Evolutionary conservation across 2,113 vertebrate species (phyloP).

Genomic region (Oplegnathus fasciatus): DNA sequence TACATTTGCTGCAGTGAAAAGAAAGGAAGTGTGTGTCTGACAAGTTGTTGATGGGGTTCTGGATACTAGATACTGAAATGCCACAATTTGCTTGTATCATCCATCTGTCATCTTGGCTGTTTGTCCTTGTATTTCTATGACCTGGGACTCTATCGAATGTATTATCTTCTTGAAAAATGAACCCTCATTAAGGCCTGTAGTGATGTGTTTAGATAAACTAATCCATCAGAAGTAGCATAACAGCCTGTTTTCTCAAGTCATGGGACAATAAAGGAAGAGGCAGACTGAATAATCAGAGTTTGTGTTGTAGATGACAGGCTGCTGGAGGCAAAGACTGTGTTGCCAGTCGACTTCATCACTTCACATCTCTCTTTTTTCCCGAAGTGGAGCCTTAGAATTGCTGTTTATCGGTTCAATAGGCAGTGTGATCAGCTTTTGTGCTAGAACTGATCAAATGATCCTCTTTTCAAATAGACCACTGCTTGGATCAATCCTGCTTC

Average conservation of each 20-base stretch:
- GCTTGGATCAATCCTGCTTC: conserved; percentile 46
- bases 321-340: conserved; percentile 34
- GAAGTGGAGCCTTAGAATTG: neutral
- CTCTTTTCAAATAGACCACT: neutral
- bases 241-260: conserved; percentile 27
- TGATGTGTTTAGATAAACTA: conserved; percentile 10
- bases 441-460: conserved; percentile 36
- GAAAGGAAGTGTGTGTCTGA: conserved; percentile 4
- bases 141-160: neutral
- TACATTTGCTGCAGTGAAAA: conserved; percentile 33
- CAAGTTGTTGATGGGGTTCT: conserved; percentile 21
- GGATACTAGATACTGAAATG: neutral
- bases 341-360: conserved; percentile 22
- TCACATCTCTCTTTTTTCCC: neutral
- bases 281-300: conserved; percentile 56
- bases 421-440: conserved; percentile 18
- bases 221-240: conserved; percentile 2
- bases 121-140: neutral
- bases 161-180: conserved; percentile 14
- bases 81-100: neutral
- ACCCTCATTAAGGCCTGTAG: neutral
- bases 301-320: conserved; percentile 39
- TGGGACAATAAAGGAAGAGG: conserved; percentile 38
- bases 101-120: neutral
- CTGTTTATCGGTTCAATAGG: neutral